Evolutionary conservation across 2,888 invertebrate species (phyloP).

Genomic region (Hirtodrosophila cameraria): DNA sequence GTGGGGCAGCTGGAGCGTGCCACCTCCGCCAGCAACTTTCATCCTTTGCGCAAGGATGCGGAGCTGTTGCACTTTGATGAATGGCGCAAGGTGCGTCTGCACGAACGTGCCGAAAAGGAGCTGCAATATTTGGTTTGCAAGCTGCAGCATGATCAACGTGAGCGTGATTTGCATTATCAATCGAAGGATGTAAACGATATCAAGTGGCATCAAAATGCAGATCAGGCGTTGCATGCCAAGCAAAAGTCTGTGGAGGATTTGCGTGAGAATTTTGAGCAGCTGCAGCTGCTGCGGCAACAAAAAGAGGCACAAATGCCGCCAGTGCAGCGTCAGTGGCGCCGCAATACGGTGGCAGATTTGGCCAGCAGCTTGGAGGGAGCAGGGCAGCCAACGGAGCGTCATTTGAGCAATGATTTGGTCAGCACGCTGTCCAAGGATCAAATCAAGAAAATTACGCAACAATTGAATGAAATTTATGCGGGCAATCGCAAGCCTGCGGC

Average conservation of each 20-base stretch:
- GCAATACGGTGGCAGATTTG: conserved; percentile 91
- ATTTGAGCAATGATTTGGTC: conserved; percentile 91
- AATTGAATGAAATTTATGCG: conserved; percentile 92
- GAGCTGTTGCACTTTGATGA: conserved; percentile 94
- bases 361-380: conserved; percentile 90
- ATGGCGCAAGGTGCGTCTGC: conserved; percentile 91
- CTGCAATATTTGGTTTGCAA: conserved; percentile 90
- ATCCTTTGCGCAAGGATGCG: conserved; percentile 90
- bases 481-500: conserved; percentile 69
- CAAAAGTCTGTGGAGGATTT: conserved; percentile 95
- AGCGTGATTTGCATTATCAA: conserved; percentile 93
- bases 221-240: conserved; percentile 91
- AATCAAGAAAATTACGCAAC: conserved; percentile 91
- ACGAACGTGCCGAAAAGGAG: conserved; percentile 93
- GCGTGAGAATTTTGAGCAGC: conserved; percentile 89
- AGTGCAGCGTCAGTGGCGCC: conserved; percentile 88
- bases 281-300: conserved; percentile 86
- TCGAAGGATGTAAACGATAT: conserved; percentile 90
- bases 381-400: conserved; percentile 83
- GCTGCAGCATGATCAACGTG: conserved; percentile 90
- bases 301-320: conserved; percentile 82
- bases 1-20: conserved; percentile 92
- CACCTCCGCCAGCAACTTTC: conserved; percentile 88
- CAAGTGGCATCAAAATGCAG: conserved; percentile 90
- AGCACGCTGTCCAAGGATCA: conserved; percentile 94